A percentile compares a stretch with the other conserved stretches of the same genome.
These are phyloP conservation scores for Thryonomys swinderianus DNA, from an alignment of 2,113 vertebrate genomes.

Conservation along the genomic window DNA sequence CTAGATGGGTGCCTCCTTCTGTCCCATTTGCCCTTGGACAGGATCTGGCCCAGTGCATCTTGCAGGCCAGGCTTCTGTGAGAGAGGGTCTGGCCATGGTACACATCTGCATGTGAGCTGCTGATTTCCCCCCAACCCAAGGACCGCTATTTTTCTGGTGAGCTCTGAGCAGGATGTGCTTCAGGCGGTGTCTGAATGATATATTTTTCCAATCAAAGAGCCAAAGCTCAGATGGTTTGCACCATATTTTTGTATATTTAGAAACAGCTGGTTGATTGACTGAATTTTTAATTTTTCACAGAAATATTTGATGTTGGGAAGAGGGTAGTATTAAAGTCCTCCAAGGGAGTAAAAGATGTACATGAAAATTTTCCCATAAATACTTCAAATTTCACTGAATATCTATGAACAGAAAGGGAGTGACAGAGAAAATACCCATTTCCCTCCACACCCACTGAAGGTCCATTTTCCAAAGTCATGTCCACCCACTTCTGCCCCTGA, in stretches of 20 bases:
- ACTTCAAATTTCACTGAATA: conserved; percentile 59
- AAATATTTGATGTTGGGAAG: conserved; percentile 66
- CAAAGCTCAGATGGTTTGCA: conserved; percentile 30
- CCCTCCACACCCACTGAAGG: neutral
- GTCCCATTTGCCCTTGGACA: neutral
- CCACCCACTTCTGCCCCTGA: neutral
- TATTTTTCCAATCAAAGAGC: conserved; percentile 50
- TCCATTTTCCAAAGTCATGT: neutral
- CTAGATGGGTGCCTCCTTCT: rapidly evolving
- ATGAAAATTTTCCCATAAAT: conserved; percentile 57
- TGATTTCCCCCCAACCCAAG: neutral
- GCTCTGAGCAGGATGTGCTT: neutral
- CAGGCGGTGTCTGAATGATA: conserved; percentile 60
- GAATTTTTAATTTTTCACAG: conserved; percentile 71
- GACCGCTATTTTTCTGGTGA: neutral
- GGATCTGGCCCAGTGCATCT: neutral
- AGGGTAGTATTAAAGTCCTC: conserved; percentile 51
- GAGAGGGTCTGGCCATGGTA: neutral
- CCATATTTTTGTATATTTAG: conserved; percentile 71
- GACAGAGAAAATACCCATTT: neutral
- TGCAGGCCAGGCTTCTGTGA: neutral
- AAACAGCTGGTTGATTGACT: conserved; percentile 73
- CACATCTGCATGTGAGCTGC: neutral
- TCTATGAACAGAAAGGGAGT: conserved; percentile 17
- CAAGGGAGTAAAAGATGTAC: conserved; percentile 52